Conservation (phyloP, 35 echinoderm and acorn worm species). For the Ptychodera flava region DNA sequence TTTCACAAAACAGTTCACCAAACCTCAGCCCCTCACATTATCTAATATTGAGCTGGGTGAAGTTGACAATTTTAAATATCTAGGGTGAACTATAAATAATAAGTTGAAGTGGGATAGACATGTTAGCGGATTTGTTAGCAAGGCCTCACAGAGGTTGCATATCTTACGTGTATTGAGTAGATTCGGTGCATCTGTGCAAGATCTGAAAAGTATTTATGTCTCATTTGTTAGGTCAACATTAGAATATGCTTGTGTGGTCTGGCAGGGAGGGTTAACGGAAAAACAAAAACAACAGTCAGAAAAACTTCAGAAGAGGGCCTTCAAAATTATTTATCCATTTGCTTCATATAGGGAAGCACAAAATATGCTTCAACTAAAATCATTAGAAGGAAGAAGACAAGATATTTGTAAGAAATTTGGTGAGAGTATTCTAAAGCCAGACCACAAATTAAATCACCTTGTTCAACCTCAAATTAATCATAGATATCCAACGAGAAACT, state of each 20-base stretch:
- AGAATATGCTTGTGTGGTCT: neutral
- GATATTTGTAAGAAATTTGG: neutral
- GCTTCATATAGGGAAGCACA: neutral
- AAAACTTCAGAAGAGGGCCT: neutral
- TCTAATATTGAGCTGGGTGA: neutral
- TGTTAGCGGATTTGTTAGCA: neutral
- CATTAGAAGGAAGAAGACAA: no score
- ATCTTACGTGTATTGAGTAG: neutral
- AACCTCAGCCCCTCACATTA: neutral
- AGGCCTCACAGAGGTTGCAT: neutral
- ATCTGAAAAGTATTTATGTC: neutral
- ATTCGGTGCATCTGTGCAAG: neutral
- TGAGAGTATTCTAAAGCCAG: neutral
- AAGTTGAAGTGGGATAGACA: neutral
- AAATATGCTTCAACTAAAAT: neutral
- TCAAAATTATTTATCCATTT: neutral
- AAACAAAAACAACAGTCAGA: neutral
- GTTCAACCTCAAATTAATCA: neutral
- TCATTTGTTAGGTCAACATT: neutral
- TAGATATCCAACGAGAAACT: neutral
- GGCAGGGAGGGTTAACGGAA: neutral
- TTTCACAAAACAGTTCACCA: neutral
- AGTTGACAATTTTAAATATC: neutral
- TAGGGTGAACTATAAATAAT: neutral
- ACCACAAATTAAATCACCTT: neutral